Evolutionary conservation across 2,888 invertebrate genomes (phyloP), one percentile per base, ranked within the genome.

Genomic region (Pseudococcus longispinus): DNA sequence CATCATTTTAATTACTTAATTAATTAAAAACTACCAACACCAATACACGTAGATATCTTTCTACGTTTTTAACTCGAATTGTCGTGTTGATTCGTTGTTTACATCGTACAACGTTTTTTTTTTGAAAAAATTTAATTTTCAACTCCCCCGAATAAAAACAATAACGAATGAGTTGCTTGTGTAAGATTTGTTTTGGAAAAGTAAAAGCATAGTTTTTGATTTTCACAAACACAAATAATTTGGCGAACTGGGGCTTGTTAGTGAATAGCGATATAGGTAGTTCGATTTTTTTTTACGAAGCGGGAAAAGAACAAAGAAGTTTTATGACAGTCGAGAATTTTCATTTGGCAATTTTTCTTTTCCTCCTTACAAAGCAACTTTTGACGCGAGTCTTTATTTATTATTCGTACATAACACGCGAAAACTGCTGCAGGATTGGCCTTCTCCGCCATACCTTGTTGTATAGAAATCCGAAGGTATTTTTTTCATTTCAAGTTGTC

Each of bases 341-440:
- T 60, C 60, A 60, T 60, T 60, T 60, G 23, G 11, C 60, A 60
- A 60, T 60, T 11, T 60, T 60, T 60, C 60, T 60, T 60, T 60
- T 60, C 13, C 11, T 9, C 60, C 60, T 13, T 11, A 60, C 60
- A 60, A 60, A 60, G 60, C 60, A 60, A 60, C 23, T 60, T 60
- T 60, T 60, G 60, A 60, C 60, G 60, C 23, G 60, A 60, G 60
- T 60, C 60, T 60, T 60, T 23, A 23, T 60, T 20, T 60, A 23
- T 60, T 60, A 60, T 60, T 60, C 60, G 60, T 60, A 60, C 60
- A 23, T 60, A 60, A 60, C 60, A 60, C 60, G 60, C 23, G 60
- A 60, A 60, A 60, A 60, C 9, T 23, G 2, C 23, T 4, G 23
- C 23, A 13, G 60, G 23, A 9, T 37, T 37, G 60, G 60, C 9